A percentile compares a stretch with the other conserved stretches of the same genome.
Evolutionary conservation across 2,797 vertebrate species (phyloP).

Genomic region (Phrynocephalus guinanensis): DNA sequence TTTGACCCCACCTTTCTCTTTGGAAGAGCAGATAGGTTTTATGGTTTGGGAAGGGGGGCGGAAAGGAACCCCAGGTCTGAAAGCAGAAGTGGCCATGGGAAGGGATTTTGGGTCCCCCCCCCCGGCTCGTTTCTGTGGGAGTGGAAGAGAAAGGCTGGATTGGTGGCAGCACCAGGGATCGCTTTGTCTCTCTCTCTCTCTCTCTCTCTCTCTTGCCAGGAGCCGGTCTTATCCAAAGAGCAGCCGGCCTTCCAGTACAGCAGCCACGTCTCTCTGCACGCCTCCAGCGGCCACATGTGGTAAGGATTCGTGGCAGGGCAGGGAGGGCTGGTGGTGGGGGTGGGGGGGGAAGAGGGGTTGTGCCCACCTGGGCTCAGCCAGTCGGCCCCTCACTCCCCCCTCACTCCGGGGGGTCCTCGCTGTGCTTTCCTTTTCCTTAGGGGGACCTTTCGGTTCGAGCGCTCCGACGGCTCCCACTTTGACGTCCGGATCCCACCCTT

Average conservation of each 20-base stretch:
- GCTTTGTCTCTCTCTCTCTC: conserved; percentile 10
- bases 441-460: conserved; percentile 97
- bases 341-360: not conserved
- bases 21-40: too few species aligned
- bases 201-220: conserved; percentile 75
- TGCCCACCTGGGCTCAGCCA: conserved; percentile 16
- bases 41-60: too few species aligned
- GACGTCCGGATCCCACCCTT: conserved; percentile 98
- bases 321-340: not conserved
- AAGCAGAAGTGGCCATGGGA: too few species aligned
- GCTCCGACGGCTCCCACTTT: conserved; percentile 95
- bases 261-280: conserved; percentile 97
- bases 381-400: conserved; percentile 7
- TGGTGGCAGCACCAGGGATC: not conserved
- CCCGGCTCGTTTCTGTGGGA: too few species aligned
- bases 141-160: not conserved
- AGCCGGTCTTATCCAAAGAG: conserved; percentile 96
- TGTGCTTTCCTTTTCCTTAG: conserved; percentile 69
- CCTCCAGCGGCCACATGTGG: conserved; percentile 99
- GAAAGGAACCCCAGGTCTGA: too few species aligned
- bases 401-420: conserved; percentile 35
- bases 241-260: conserved; percentile 99
- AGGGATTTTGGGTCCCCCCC: too few species aligned
- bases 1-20: too few species aligned
- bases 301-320: conserved; percentile 69